Evolutionary conservation across 2,888 invertebrate genomes (phyloP), one percentile per base, ranked within the genome.

Genomic region (Lordiphosa fenestrarum): DNA sequence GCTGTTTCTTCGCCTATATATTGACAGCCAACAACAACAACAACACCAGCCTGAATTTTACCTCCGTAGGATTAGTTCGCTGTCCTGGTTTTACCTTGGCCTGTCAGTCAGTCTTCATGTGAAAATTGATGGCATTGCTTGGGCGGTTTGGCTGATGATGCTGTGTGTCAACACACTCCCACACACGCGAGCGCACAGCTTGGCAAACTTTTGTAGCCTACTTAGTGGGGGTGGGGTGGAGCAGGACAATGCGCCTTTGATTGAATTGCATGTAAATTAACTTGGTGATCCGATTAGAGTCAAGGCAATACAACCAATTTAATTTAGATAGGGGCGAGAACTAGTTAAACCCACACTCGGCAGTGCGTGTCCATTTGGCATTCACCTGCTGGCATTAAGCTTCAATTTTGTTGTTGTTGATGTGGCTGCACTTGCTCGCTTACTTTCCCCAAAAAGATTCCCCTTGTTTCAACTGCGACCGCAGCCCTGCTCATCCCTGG

Each of bases 261-360:
- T 78, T 78, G 77, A 75, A 80, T 71, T 78, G 77, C 77, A 83
- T 80, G 77, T 73, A 78, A 78, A 78, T 78, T 83, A 83, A 76
- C 77, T 83, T 80, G 68, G 73, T 83, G 83, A 78, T 76, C 81
- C 81, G 77, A 83, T 78, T 78, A 75, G 66, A 69, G 59, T 36
- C 59, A 55, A 61, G 70, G 50, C 53, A 57, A 44, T 38, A 19
- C 19, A 19, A 19, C 25, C 2, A 6, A 6, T 6, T 25, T 25
- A 25, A 25, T 25, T 58, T 66, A 3, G 54, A 51, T 66, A 44
- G 13, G 42, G 21, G 47, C n/a, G 60, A 60, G 59, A 57, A 63
- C 59, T 69, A 9, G 40, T 21, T 33, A 41, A 39, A 3, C 21
- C 13, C 19, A 19, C n/a, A 10, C 12, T 5, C 9, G 2, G 35